phyloP scores from a whole-genome alignment of 2,113 vertebrate genomes.

The Neopipo cinnamomea region DNA sequence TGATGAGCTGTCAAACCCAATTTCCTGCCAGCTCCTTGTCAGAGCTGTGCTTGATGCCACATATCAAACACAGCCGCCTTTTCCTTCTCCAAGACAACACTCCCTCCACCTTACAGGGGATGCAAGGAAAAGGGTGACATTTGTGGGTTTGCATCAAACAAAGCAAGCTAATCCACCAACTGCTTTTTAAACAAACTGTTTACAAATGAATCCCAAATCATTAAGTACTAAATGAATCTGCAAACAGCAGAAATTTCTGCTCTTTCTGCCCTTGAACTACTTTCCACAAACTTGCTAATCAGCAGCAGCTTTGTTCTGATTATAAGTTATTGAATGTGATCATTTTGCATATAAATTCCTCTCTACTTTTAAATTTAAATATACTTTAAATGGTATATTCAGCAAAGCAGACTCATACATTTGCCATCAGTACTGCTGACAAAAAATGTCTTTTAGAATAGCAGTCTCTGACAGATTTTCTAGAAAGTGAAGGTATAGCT shows the following conservation, averaged over 20 bases:
- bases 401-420: neutral
- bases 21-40: constrained; percentile 58
- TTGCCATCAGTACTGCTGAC: neutral
- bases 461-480: neutral
- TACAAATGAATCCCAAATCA: constrained; percentile 33
- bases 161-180: neutral
- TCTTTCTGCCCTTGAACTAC: constrained; percentile 31
- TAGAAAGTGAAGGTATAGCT: neutral
- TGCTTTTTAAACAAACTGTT: constrained; percentile 40
- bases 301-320: constrained; percentile 5
- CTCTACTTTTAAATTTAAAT: neutral
- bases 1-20: constrained; percentile 32
- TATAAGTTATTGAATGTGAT: constrained; percentile 26
- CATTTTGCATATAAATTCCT: neutral
- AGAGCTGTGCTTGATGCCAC: constrained; percentile 31
- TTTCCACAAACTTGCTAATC: neutral
- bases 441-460: neutral
- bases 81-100: neutral
- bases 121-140: neutral
- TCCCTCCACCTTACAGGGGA: neutral
- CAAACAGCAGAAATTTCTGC: constrained; percentile 15
- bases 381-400: neutral
- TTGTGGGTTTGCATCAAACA: neutral
- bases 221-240: constrained; percentile 5
- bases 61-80: neutral